Evolutionary conservation across 2,113 vertebrate genomes (phyloP), one percentile per base, ranked within the genome.

Genomic region (Zosterops lateralis): DNA sequence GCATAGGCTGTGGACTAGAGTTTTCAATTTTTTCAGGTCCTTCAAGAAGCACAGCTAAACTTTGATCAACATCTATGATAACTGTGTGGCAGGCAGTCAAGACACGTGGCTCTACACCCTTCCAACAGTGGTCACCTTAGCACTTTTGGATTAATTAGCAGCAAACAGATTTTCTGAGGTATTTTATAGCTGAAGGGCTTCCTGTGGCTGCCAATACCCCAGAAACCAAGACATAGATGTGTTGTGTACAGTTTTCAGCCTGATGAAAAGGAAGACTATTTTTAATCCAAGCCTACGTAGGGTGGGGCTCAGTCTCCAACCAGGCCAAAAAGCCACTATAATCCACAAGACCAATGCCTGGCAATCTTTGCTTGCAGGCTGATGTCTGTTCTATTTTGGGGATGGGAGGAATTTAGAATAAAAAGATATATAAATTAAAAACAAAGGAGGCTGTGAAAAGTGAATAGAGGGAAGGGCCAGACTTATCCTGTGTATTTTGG

Each of bases 361-460:
- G 97, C 95, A 97, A 97, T 95, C 96, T 97, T 90, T 95, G 87
- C 96, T 97, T 96, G 84, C 92, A 97, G 96, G 87, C 91, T 97
- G 93, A 96, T 97, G 96, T 86, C 93, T 96, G 76, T 87, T 96
- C 97, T 98, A 98, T 98, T 98, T 97, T 96, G 90, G 84, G 97
- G 88, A 96, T 88, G 86, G 95, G 95, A 97, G 96, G 85, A 92
- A 93, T 93, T 90, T 64, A 92, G 79, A 95, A 76, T 93, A 79
- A 91, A 87, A 89, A 82, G n/a, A 95, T 87, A 74, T 51, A 92
- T 88, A 90, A 90, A 96, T 94, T 83, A 74, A 80, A 95, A 95
- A 96, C 95, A 96, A 96, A 96, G 68, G 75, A 91, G 85, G 60
- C 64, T 91, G 67, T 92, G 94, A 91, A 95, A 95, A 95, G 84